These are phyloP conservation scores for Garrulus glandarius DNA, from an alignment of 2,797 vertebrate genomes.

Conservation along the genomic window DNA sequence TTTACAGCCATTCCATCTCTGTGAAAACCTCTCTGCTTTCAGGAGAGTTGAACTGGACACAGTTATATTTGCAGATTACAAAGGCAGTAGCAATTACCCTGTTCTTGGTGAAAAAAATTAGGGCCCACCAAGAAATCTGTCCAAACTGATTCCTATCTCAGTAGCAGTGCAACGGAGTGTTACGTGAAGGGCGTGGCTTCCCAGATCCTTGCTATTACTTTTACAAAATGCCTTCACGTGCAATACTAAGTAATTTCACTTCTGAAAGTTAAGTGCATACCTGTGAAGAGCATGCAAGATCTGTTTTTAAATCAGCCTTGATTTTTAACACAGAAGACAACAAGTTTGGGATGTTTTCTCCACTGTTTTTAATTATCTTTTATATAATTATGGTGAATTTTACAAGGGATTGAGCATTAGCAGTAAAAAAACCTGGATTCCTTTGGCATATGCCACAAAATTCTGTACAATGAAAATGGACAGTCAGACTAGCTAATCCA, in stretches of 20 bases:
- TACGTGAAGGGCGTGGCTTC: neutral
- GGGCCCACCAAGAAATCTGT: neutral
- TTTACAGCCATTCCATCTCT: neutral
- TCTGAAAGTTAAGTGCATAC: fast-evolving
- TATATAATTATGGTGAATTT: neutral
- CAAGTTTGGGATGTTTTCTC: neutral
- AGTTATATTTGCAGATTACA: neutral
- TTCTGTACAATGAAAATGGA: neutral
- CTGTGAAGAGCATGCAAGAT: neutral
- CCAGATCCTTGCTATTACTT: neutral
- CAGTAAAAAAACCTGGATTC: neutral
- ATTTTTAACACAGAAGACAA: neutral
- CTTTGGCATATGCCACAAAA: neutral
- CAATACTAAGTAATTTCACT: neutral
- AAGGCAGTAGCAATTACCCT: neutral
- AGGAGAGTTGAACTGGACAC: neutral
- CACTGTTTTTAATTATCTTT: neutral
- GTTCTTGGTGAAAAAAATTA: neutral
- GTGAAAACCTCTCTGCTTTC: fast-evolving
- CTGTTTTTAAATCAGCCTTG: neutral
- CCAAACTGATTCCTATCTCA: fast-evolving
- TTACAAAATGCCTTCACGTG: neutral
- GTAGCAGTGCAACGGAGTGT: neutral
- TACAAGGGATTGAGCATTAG: neutral
- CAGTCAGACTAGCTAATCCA: neutral